phyloP scores from a whole-genome alignment of 2,797 vertebrate genomes.

The Iguana delicatissima region DNA sequence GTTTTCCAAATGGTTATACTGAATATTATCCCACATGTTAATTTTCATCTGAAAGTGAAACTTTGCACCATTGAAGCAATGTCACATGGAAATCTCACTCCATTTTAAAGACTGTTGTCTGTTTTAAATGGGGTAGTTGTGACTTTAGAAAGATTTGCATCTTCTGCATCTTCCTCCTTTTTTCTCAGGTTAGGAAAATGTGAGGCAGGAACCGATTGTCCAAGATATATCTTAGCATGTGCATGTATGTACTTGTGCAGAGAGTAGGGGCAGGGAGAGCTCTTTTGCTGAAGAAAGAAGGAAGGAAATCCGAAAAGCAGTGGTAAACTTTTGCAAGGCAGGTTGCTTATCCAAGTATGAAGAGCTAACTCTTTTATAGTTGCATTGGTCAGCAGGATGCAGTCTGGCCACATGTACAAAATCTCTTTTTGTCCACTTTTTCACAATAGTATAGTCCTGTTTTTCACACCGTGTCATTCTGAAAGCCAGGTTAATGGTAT shows the following conservation, averaged over 20 bases:
- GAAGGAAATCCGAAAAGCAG: not conserved
- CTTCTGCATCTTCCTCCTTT: not conserved
- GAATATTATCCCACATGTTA: not conserved
- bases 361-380: not conserved
- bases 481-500: rapidly evolving
- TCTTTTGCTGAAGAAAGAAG: not conserved
- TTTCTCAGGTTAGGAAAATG: not conserved
- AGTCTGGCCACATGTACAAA: not conserved
- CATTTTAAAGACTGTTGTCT: not conserved
- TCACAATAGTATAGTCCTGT: rapidly evolving
- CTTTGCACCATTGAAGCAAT: not conserved
- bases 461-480: rapidly evolving
- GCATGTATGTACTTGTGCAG: not conserved
- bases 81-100: not conserved
- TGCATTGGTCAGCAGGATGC: not conserved
- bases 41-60: no score
- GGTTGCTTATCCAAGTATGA: not conserved
- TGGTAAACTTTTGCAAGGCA: slow-evolving; percentile 8
- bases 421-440: not conserved
- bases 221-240: not conserved
- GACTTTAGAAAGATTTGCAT: not conserved
- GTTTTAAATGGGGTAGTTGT: not conserved
- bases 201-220: no score
- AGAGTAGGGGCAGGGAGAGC: not conserved
- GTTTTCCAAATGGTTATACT: not conserved